A percentile compares a stretch with the other conserved stretches of the same genome.
Conservation (phyloP, 2,888 invertebrate genomes). For the Eucera pruinosa region DNA sequence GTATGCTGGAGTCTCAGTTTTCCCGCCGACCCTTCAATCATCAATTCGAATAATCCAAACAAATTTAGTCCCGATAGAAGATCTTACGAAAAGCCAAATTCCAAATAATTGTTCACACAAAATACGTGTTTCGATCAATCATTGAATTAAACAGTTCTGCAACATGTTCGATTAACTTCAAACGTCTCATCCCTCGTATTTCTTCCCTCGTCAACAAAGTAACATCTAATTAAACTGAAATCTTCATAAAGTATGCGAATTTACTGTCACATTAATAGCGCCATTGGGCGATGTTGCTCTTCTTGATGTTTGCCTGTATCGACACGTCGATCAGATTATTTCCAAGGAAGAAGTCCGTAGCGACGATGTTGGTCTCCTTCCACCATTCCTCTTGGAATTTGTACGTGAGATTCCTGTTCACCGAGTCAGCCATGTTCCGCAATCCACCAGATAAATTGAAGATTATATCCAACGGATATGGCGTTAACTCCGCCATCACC, state of each 20-base stretch:
- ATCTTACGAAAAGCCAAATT: no score
- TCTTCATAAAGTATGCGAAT: conserved; percentile 5
- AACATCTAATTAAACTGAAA: conserved; percentile 37
- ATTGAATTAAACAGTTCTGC: not conserved
- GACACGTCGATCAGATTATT: conserved; percentile 85
- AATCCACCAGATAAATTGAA: conserved; percentile 83
- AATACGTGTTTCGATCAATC: no score
- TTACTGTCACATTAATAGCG: conserved; percentile 46
- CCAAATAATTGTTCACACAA: no score
- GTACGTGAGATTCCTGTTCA: conserved; percentile 83
- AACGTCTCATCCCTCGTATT: not conserved
- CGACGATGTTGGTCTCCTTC: conserved; percentile 84
- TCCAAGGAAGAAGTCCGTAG: conserved; percentile 85
- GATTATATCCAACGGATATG: conserved; percentile 84
- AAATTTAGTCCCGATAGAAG: no score
- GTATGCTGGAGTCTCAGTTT: no score
- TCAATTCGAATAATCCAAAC: not conserved
- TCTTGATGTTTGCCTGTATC: conserved; percentile 83
- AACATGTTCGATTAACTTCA: not conserved
- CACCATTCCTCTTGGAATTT: conserved; percentile 84
- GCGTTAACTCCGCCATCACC: conserved; percentile 86
- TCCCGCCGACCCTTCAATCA: no score
- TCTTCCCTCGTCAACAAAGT: not conserved
- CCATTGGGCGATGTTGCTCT: conserved; percentile 75
- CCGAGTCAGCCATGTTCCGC: conserved; percentile 84